Evolutionary conservation across 30 jellyfish, hydroid and myxozoan genomes (phyloP).

Genomic region (Chrysaora quinquecirrha): DNA sequence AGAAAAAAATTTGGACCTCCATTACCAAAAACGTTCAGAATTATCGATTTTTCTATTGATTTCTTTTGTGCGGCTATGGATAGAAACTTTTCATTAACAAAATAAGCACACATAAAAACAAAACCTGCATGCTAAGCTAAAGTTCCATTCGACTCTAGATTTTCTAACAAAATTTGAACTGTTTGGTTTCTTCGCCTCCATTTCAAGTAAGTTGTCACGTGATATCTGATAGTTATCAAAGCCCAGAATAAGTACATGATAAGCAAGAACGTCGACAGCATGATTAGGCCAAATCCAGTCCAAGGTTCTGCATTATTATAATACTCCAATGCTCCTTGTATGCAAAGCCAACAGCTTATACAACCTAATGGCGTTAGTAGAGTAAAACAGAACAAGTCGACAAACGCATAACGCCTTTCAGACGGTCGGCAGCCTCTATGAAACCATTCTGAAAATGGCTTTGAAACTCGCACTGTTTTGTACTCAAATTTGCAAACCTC

Average conservation of each 20-base stretch:
- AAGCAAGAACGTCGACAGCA: constrained; percentile 78
- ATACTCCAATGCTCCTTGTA: constrained; percentile 82
- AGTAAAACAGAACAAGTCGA: constrained; percentile 71
- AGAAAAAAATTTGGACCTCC: too few species aligned
- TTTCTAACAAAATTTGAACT: constrained; percentile 66
- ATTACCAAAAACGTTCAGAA: too few species aligned
- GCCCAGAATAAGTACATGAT: constrained; percentile 87
- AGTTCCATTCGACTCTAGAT: not conserved
- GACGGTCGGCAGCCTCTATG: constrained; percentile 26
- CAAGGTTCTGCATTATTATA: constrained; percentile 70
- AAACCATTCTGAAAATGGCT: constrained; percentile 54
- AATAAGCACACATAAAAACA: not conserved
- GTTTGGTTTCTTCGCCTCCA: constrained; percentile 82
- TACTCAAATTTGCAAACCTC: constrained; percentile 84
- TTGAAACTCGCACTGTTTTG: constrained; percentile 55
- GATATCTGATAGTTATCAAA: constrained; percentile 77
- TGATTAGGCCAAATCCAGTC: constrained; percentile 92
- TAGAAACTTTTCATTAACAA: too few species aligned
- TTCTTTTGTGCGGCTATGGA: too few species aligned
- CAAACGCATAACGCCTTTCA: constrained; percentile 74
- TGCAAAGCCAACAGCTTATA: constrained; percentile 86
- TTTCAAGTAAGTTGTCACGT: constrained; percentile 54
- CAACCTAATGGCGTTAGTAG: constrained; percentile 86
- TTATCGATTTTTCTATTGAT: too few species aligned
- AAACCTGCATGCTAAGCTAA: not conserved